These are phyloP conservation scores for Microplitis demolitor DNA, from an alignment of 1,140 invertebrate species.

Conservation along the genomic window DNA sequence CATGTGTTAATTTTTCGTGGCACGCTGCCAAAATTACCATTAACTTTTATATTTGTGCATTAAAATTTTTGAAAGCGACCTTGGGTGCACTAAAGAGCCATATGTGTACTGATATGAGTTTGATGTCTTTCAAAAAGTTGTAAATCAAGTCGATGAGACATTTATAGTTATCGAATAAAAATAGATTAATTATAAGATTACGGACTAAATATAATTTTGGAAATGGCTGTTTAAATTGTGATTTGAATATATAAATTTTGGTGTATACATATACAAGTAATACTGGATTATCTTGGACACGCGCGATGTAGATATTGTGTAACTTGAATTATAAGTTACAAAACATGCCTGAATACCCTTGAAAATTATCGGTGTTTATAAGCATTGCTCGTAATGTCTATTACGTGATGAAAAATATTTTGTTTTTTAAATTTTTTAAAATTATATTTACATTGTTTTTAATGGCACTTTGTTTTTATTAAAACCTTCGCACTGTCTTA, in stretches of 20 bases:
- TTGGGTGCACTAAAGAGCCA: not conserved
- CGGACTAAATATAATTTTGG: no score
- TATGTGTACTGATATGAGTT: not conserved
- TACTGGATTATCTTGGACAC: conserved; percentile 7
- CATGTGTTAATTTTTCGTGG: conserved; percentile 16
- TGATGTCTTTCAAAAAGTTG: not conserved
- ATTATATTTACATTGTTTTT: not conserved
- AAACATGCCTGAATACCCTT: conserved; percentile 9
- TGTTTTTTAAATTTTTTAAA: conserved; percentile 5
- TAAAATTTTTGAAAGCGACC: conserved; percentile 1
- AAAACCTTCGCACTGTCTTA: no score
- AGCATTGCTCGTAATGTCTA: conserved; percentile 6
- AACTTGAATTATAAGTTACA: conserved; percentile 27
- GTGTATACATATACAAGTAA: no score
- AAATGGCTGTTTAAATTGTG: no score
- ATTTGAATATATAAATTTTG: not conserved
- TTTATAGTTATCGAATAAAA: no score
- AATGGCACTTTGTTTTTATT: not conserved
- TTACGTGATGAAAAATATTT: conserved; percentile 9
- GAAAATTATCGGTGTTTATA: conserved; percentile 25
- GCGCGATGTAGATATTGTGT: conserved; percentile 9
- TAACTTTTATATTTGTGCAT: conserved; percentile 18
- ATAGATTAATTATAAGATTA: no score
- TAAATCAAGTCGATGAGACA: not conserved
- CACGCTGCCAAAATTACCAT: conserved; percentile 27